Conservation (phyloP, 2,797 vertebrate species). For the Cephalopachus bancanus region DNA sequence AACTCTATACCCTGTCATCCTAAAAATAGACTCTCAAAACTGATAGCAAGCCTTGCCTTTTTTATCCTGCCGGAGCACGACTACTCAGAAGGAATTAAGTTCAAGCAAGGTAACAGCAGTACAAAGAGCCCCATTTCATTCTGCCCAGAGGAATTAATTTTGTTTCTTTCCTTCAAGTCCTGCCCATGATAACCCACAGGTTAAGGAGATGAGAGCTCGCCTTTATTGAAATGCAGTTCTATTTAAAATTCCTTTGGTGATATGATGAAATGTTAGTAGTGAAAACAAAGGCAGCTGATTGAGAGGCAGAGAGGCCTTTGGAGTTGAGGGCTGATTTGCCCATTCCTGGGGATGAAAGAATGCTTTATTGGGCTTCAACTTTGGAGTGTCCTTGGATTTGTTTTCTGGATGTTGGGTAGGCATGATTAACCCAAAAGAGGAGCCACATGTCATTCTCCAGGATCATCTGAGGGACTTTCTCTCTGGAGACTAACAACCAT, state of each 20-base stretch:
- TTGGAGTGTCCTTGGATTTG: background rate
- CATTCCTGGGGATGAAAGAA: background rate
- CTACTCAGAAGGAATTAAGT: conserved; percentile 64
- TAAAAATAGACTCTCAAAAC: background rate
- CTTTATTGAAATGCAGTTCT: background rate
- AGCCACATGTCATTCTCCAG: background rate
- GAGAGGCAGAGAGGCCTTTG: background rate
- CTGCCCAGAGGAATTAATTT: conserved; percentile 13
- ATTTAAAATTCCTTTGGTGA: conserved; percentile 48
- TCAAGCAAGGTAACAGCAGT: background rate
- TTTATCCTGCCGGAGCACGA: background rate
- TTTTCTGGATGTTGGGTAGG: background rate
- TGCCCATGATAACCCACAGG: background rate
- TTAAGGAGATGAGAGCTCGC: background rate
- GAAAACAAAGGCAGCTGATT: conserved; percentile 38
- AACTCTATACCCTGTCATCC: background rate
- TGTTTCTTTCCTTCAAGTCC: background rate
- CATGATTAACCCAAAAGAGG: background rate
- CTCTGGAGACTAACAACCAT: background rate
- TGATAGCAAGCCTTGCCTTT: background rate
- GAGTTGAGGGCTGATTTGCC: background rate
- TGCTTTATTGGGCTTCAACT: background rate
- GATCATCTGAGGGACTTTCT: background rate
- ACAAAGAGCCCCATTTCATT: conserved; percentile 20
- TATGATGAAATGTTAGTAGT: background rate